A percentile compares a stretch with the other conserved stretches of the same genome.
Conservation (phyloP, 2,113 vertebrate genomes). For the Clinocottus analis region DNA sequence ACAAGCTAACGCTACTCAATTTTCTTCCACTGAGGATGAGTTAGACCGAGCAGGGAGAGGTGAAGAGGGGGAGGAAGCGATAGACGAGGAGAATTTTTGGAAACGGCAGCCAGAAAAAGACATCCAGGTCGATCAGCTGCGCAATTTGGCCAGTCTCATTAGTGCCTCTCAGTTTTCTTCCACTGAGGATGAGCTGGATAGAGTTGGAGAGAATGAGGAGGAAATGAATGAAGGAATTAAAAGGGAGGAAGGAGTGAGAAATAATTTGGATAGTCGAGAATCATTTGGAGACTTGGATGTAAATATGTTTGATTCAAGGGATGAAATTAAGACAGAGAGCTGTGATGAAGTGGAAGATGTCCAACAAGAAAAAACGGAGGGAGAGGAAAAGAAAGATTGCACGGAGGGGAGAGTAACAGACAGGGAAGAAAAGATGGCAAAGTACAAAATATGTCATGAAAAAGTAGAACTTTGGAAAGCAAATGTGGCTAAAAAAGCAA, state of each 20-base stretch:
- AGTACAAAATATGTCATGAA: background rate
- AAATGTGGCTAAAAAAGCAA: background rate
- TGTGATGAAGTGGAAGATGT: slow-evolving; percentile 3
- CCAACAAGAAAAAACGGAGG: background rate
- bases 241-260: background rate
- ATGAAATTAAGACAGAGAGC: slow-evolving; percentile 18
- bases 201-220: slow-evolving; percentile 30
- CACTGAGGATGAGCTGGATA: slow-evolving; percentile 70
- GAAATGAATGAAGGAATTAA: background rate
- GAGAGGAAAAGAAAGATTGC: background rate
- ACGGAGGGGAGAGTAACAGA: background rate
- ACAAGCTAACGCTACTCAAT: slow-evolving; percentile 56
- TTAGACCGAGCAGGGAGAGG: slow-evolving; percentile 60
- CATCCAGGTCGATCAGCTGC: slow-evolving; percentile 38
- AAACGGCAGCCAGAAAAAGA: slow-evolving; percentile 46
- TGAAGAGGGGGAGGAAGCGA: slow-evolving; percentile 35
- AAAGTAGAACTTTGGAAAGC: background rate
- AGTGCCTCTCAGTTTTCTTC: slow-evolving; percentile 71
- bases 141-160: slow-evolving; percentile 60
- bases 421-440: background rate
- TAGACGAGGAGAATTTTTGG: slow-evolving; percentile 59
- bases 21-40: slow-evolving; percentile 77
- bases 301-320: slow-evolving; percentile 66
- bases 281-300: slow-evolving; percentile 57
- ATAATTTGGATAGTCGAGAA: slow-evolving; percentile 25